Evolutionary conservation across 2,113 vertebrate genomes (phyloP).

Genomic region (Halichoeres trimaculatus): DNA sequence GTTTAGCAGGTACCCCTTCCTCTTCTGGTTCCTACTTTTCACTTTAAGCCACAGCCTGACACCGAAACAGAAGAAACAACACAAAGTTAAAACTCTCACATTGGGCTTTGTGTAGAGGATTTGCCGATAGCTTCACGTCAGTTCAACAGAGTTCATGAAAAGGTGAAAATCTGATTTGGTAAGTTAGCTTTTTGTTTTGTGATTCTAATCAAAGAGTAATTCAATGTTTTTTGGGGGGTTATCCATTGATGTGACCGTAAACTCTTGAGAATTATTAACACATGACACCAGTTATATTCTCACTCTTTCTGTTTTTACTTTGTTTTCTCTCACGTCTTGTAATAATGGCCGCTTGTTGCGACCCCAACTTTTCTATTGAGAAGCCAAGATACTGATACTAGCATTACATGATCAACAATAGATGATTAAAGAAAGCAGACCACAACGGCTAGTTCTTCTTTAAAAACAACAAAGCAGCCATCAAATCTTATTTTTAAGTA

Average conservation of each 20-base stretch:
- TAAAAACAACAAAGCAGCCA: too few relatives aligned
- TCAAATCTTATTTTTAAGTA: too few relatives aligned
- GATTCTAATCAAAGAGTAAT: neutral
- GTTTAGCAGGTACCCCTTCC: too few relatives aligned
- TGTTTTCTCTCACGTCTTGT: too few relatives aligned
- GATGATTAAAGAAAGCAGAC: neutral
- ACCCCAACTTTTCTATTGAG: too few relatives aligned
- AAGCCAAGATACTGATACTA: too few relatives aligned
- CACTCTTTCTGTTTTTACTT: too few relatives aligned
- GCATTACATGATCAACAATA: too few relatives aligned
- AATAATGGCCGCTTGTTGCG: too few relatives aligned
- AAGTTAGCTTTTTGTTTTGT: constrained; percentile 26
- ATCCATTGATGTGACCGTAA: neutral
- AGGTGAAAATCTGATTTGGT: constrained; percentile 16
- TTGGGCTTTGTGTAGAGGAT: neutral
- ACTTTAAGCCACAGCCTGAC: neutral
- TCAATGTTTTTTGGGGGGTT: neutral
- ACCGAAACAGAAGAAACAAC: neutral
- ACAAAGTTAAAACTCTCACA: neutral
- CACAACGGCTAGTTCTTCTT: too few relatives aligned
- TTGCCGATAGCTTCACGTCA: neutral
- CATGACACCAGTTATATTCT: too few relatives aligned
- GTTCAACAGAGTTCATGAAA: neutral
- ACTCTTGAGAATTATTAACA: neutral
- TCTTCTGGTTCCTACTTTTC: rapidly evolving